These are phyloP conservation scores for Caenorhabditis japonica DNA, from an alignment of 2,888 invertebrate species.

Conservation along the genomic window DNA sequence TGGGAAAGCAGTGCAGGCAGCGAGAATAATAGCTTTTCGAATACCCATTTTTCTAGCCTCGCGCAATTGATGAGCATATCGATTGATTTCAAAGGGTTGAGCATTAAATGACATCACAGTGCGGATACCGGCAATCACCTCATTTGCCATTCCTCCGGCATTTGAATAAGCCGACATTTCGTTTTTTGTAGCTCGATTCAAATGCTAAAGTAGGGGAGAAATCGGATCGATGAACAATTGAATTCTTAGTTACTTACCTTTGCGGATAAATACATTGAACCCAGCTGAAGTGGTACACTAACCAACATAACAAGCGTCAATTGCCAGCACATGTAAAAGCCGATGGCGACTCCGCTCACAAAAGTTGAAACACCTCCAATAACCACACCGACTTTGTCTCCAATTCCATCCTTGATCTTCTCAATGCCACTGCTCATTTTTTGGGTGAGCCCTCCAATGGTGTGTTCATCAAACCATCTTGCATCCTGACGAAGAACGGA, in stretches of 20 bases:
- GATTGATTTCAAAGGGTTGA: conserved; percentile 70
- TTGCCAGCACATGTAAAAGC: conserved; percentile 70
- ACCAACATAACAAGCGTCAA: conserved; percentile 74
- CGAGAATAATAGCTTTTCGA: conserved; percentile 74
- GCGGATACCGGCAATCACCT: conserved; percentile 76
- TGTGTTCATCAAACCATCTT: conserved; percentile 79
- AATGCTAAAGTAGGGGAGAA: too few relatives aligned
- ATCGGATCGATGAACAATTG: too few relatives aligned
- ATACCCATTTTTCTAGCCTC: conserved; percentile 77
- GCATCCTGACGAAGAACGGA: conserved; percentile 78
- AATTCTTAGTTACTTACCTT: conserved; percentile 77
- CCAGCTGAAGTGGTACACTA: conserved; percentile 74
- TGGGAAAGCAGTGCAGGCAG: conserved; percentile 60
- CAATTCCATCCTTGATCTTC: conserved; percentile 71
- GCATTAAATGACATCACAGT: conserved; percentile 76
- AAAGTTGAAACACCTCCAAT: conserved; percentile 64
- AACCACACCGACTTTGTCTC: conserved; percentile 71
- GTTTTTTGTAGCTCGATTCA: conserved; percentile 78
- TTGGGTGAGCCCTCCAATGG: conserved; percentile 79
- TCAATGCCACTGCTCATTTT: conserved; percentile 78
- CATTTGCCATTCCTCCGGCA: conserved; percentile 77
- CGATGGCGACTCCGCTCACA: conserved; percentile 67
- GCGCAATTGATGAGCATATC: conserved; percentile 67
- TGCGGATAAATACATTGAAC: conserved; percentile 77
- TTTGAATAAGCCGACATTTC: conserved; percentile 78